These are phyloP conservation scores for Anthoscopus minutus DNA, from an alignment of 2,113 vertebrate genomes.

Conservation along the genomic window DNA sequence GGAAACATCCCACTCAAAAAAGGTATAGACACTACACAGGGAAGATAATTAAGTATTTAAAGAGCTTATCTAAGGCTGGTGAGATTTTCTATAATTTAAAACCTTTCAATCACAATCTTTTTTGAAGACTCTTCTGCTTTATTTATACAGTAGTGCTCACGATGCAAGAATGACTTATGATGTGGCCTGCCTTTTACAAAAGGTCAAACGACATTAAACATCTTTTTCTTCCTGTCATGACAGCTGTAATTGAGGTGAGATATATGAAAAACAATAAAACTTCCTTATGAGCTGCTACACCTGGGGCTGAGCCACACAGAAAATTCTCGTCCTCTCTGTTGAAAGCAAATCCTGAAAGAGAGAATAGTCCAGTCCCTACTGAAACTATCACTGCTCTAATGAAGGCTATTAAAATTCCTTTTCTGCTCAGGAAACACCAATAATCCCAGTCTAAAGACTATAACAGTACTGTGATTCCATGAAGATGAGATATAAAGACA, in stretches of 20 bases:
- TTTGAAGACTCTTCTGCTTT: not conserved
- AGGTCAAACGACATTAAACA: not conserved
- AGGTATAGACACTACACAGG: not conserved
- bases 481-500: not conserved
- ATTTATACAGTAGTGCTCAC: not conserved
- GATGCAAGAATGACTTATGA: not conserved
- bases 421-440: not conserved
- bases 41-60: not conserved
- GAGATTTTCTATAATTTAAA: not conserved
- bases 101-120: not conserved
- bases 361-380: not conserved
- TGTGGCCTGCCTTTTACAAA: not conserved
- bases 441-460: not conserved
- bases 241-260: not conserved
- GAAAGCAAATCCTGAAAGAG: not conserved
- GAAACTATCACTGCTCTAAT: not conserved
- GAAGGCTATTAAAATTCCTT: not conserved
- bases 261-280: not conserved
- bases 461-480: not conserved
- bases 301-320: not conserved
- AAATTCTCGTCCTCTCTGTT: not conserved
- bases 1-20: not conserved
- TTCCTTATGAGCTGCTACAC: not conserved
- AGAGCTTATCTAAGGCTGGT: not conserved
- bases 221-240: not conserved